Evolutionary conservation across 2,888 invertebrate genomes (phyloP).

Genomic region (Masnerella sp.): DNA sequence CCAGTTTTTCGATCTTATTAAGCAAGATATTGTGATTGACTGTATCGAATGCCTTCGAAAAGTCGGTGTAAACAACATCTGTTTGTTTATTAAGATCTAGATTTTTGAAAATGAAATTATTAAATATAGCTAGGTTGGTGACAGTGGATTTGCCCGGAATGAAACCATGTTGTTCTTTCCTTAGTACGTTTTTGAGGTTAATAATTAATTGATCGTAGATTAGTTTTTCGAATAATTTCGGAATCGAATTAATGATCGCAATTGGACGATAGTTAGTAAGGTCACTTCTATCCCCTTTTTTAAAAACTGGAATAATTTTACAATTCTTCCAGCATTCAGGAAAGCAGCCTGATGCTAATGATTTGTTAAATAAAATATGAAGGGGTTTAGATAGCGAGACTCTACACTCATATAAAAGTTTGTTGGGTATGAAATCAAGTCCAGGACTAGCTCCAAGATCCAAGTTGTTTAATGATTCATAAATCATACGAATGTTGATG

Average conservation of each 20-base stretch:
- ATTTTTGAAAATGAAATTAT: not conserved
- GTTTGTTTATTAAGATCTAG: not conserved
- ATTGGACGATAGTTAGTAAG: not conserved
- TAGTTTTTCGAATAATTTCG: not conserved
- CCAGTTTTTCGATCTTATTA: not conserved
- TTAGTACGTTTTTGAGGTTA: not conserved
- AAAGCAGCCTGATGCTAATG: not conserved
- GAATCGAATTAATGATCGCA: not conserved
- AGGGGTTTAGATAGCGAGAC: not conserved
- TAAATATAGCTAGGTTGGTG: not conserved
- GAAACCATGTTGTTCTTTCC: not conserved
- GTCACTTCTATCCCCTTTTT: not conserved
- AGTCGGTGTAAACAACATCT: not conserved
- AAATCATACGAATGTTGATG: no score
- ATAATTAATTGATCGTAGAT: not conserved
- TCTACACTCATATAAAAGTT: not conserved
- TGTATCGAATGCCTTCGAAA: not conserved
- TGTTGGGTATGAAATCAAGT: not conserved
- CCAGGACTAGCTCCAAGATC: not conserved
- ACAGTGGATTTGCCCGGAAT: not conserved
- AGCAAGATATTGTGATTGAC: not conserved
- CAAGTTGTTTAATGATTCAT: not conserved
- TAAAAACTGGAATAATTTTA: not conserved
- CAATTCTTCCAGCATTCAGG: not conserved
- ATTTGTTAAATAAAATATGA: not conserved